Evolutionary conservation across 2,797 vertebrate species (phyloP), one percentile per base, ranked within the genome.

Genomic region (Buphagus erythrorhynchus): DNA sequence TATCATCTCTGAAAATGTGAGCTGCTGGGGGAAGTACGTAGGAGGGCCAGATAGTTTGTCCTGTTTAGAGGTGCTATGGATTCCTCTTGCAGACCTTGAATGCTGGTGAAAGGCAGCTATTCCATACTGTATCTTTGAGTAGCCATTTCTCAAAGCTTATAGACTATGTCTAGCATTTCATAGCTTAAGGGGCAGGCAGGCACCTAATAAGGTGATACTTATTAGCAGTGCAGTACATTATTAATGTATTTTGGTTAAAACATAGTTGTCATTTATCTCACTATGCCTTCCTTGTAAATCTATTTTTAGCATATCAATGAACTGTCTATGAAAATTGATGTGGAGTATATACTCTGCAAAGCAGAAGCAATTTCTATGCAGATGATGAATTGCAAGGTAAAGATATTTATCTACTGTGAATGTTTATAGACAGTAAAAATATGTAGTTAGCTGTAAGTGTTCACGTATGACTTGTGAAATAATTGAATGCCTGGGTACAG

Each of bases 251-350:
- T 82, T 54, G 54, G 42, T 7, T 74, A 54, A 82, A 86, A 43
- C 11, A 4, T 61, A 48, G 49, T 84, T 95, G 46, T 17, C 6
- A 19, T 86, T 95, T 90, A 49, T 86, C 49, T 91, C 91, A 93
- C 79, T 78, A 6, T 95, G 93, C 36, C 88, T 95, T 97, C 40
- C 84, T 95, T 97, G 49, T 96, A 74, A 85, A 78, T 97, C 36
- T 90, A 31, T 97, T 98, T 95, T 93, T 96, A 99, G 99, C 99
- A 99, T 97, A 99, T 99, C 92, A 99, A 99, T 87, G 99, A 99
- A 95, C 98, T 99, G 62, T 99, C 99, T 35, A 99, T 99, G 99
- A 99, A 99, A 96, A 98, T 99, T 88, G 98, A 99, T 95, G 97
- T 99, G 28, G 99, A 99, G 93, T 98, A 99, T 86, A 97, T 99